Conservation (phyloP, 2,797 vertebrate species). For the Galaxias olidus region DNA sequence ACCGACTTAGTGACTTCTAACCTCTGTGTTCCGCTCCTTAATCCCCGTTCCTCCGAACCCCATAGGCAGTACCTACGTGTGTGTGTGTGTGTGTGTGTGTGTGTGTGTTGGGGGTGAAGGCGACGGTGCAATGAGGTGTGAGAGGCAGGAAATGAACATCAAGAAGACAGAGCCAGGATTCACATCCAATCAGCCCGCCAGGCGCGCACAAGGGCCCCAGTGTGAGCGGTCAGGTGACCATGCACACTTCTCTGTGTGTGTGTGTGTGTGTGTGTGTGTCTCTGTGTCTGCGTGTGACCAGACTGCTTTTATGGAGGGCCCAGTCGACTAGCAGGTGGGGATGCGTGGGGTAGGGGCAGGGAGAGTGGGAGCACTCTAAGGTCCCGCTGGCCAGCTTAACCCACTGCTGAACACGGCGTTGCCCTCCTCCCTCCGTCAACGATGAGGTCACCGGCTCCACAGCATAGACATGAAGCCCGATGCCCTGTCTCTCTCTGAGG, state of each 20-base stretch:
- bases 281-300: not conserved
- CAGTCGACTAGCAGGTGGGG: slow-evolving; percentile 4
- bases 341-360: slow-evolving; percentile 53
- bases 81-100: slow-evolving; percentile 33
- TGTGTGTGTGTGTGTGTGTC: slow-evolving; percentile 8
- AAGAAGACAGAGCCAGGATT: slow-evolving; percentile 62
- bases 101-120: slow-evolving; percentile 1
- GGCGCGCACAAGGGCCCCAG: slow-evolving; percentile 34
- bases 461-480: slow-evolving; percentile 31
- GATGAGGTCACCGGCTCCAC: slow-evolving; percentile 40
- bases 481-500: slow-evolving; percentile 12
- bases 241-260: slow-evolving; percentile 15
- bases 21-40: slow-evolving; percentile 50
- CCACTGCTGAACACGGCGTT: slow-evolving; percentile 32
- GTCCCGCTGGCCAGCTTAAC: slow-evolving; percentile 54
- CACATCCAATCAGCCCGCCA: slow-evolving; percentile 60
- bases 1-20: slow-evolving; percentile 57
- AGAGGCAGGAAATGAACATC: slow-evolving; percentile 74
- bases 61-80: slow-evolving; percentile 16
- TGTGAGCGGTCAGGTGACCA: slow-evolving; percentile 19
- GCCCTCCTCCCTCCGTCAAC: slow-evolving; percentile 32
- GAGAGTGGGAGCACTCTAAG: slow-evolving; percentile 44
- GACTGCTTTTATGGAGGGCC: too few species aligned
- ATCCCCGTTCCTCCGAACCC: slow-evolving; percentile 48
- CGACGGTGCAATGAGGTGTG: slow-evolving; percentile 59